Evolutionary conservation across 2,888 invertebrate species (phyloP), one percentile per base, ranked within the genome.

Genomic region (Parapristionchus giblindavisi): DNA sequence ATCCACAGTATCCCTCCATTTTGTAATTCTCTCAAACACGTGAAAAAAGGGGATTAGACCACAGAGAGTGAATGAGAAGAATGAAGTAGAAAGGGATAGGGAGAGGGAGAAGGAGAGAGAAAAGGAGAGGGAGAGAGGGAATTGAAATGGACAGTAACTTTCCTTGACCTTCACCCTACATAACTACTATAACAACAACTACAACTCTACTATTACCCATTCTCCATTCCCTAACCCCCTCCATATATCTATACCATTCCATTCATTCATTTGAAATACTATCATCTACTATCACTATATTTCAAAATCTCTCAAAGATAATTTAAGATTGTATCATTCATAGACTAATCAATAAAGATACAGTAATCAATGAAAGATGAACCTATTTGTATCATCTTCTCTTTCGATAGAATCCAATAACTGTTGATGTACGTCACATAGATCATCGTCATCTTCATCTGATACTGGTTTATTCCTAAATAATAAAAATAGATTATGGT

Each of bases 391-490:
- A 56, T 56, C 56, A 8, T 56, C 56, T 24, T 56, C 56, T 27
- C 56, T 56, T 24, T 56, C 56, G 17, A 56, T 24, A 8, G 24
- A 8, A 56, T 56, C 56, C 11, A 56, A 8, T 24, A 56, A 17
- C 56, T 24, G 56, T 24, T 56, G 56, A 56, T 56, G 56, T 27
- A 56, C 56, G 8, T 56, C 56, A 24, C 14, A 56, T 24, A 56
- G 56, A 17, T 56, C 17, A 56, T 56, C 56, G 24, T 56, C 56
- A 17, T 56, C 56, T 8, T 8, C 24, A 27, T 56, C 56, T 8
- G 14, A 17, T 8, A 56, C 56, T 24, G 56, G 56, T 24, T 56
- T 27, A 24, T 56, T 24, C 24, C 56, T 56, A 27, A 56, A 56
- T 48, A 48, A 48, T 48, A 11, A 48, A 48, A 48, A 21, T 11